Conservation (phyloP, 2,113 vertebrate species). For the Phocoena phocoena region DNA sequence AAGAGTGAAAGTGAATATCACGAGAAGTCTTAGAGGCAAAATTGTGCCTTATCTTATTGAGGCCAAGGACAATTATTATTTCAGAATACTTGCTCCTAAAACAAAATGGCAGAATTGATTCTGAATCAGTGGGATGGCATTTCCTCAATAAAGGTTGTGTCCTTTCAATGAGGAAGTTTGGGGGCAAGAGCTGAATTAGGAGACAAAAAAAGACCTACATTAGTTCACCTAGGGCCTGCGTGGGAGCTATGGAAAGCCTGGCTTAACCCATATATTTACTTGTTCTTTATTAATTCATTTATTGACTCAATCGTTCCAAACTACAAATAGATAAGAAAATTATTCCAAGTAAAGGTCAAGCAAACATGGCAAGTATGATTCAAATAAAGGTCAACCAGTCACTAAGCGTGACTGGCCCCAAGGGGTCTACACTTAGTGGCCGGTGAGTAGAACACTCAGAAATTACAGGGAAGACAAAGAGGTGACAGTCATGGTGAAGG, state of each 20-base stretch:
- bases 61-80: neutral
- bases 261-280: neutral
- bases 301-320: neutral
- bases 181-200: neutral
- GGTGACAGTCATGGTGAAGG: neutral
- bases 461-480: neutral
- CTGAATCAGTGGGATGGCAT: neutral
- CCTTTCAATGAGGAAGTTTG: neutral
- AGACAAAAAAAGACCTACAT: neutral
- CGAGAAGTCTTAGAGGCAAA: neutral
- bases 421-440: neutral
- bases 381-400: neutral
- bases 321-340: neutral
- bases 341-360: neutral
- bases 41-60: neutral
- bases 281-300: neutral
- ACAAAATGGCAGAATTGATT: constrained; percentile 17
- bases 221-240: neutral
- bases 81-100: constrained; percentile 12
- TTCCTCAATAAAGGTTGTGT: neutral
- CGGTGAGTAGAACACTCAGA: neutral
- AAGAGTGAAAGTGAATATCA: neutral
- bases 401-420: neutral
- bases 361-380: neutral
- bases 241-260: neutral